Conservation (phyloP, 2,797 vertebrate species). For the Lepus townsendii region DNA sequence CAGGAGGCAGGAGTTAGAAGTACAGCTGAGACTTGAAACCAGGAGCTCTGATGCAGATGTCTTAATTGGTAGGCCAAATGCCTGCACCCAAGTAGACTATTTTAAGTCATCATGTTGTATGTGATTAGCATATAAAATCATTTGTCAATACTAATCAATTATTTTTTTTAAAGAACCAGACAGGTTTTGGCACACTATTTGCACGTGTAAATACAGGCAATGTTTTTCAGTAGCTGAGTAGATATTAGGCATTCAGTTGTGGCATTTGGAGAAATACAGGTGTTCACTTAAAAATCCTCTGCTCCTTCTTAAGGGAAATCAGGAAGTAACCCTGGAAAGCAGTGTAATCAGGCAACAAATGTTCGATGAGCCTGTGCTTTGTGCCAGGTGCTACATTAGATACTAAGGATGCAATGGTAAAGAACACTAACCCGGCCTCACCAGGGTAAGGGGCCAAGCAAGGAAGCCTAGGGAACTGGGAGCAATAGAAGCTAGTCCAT, state of each 20-base stretch:
- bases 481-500: not conserved
- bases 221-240: not conserved
- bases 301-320: conserved; percentile 44
- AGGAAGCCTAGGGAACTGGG: conserved; percentile 15
- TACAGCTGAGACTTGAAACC: too few relatives aligned
- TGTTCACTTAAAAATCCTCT: conserved; percentile 50
- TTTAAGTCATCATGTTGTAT: not conserved
- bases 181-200: not conserved
- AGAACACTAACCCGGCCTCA: not conserved
- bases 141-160: not conserved
- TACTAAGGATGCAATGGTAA: not conserved
- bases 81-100: too few relatives aligned
- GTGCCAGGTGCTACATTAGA: not conserved
- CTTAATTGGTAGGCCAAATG: too few relatives aligned
- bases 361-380: conserved; percentile 9
- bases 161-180: not conserved
- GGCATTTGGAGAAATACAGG: conserved; percentile 7
- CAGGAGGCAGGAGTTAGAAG: too few relatives aligned
- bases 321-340: not conserved
- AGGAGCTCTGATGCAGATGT: too few relatives aligned
- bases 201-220: not conserved
- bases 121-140: not conserved
- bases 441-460: not conserved
- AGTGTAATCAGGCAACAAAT: not conserved
- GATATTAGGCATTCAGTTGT: not conserved